Evolutionary conservation across 2,113 vertebrate genomes (phyloP).

Genomic region (Phalacrocorax pelagicus): DNA sequence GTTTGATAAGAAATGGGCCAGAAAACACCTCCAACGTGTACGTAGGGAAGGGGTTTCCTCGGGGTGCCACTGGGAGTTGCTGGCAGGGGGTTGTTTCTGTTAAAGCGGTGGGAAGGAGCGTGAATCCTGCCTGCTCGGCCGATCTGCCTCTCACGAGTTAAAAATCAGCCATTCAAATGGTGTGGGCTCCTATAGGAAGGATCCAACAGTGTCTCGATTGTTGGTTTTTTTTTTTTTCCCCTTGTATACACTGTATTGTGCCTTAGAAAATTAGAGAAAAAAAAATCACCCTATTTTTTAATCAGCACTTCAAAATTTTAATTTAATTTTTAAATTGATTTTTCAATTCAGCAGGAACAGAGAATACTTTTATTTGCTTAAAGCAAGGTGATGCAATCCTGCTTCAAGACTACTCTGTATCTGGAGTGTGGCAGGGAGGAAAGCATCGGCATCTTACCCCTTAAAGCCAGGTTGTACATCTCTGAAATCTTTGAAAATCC

Average conservation of each 20-base stretch:
- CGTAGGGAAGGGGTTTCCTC: neutral
- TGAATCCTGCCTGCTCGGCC: neutral
- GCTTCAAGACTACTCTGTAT: neutral
- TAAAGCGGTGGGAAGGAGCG: neutral
- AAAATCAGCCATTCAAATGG: constrained; percentile 41
- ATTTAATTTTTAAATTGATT: neutral
- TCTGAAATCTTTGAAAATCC: neutral
- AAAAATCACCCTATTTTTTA: neutral
- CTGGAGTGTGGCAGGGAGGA: neutral
- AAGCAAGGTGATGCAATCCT: neutral
- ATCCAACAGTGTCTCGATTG: constrained; percentile 46
- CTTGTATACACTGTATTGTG: constrained; percentile 35
- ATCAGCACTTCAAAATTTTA: neutral
- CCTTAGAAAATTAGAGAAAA: constrained; percentile 13
- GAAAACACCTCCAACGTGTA: neutral
- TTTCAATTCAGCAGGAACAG: constrained; percentile 7
- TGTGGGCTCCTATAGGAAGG: constrained; percentile 55
- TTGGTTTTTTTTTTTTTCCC: neutral
- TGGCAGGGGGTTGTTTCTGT: neutral
- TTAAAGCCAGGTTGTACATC: neutral
- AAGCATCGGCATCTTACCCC: neutral
- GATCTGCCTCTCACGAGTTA: constrained; percentile 1
- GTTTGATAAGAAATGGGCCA: neutral
- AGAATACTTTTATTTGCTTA: neutral
- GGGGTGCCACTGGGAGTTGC: neutral